phyloP scores from a whole-genome alignment of 2,797 vertebrate genomes.

The Kryptolebias ocellatus region DNA sequence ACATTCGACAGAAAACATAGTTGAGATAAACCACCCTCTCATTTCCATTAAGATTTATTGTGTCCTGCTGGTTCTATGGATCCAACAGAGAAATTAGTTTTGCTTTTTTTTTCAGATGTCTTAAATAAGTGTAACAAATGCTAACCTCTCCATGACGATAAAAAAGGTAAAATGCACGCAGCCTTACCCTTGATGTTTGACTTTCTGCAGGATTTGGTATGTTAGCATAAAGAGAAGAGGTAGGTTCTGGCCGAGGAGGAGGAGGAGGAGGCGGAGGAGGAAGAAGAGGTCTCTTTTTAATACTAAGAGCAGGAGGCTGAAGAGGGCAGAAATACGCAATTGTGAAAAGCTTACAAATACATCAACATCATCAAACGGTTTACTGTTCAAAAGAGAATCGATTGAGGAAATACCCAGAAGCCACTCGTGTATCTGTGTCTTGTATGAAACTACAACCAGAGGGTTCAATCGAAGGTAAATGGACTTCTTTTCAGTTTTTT shows the following conservation, averaged over 20 bases:
- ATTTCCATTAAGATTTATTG: too few species aligned
- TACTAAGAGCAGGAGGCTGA: conserved; percentile 17
- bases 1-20: too few species aligned
- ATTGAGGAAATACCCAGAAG: background rate
- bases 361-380: too few species aligned
- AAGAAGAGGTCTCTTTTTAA: background rate
- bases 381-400: too few species aligned
- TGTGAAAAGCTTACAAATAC: too few species aligned
- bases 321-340: background rate
- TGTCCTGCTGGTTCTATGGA: too few species aligned
- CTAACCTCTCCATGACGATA: background rate
- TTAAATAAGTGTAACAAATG: too few species aligned
- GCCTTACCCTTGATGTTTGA: conserved; percentile 12
- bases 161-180: background rate
- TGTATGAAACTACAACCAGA: too few species aligned
- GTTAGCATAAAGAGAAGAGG: background rate
- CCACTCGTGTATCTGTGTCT: background rate
- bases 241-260: conserved; percentile 5
- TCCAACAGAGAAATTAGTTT: background rate
- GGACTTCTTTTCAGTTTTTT: too few species aligned
- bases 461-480: too few species aligned
- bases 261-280: background rate
- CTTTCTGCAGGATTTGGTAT: fast-evolving
- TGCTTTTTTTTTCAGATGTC: background rate
- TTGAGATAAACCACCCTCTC: too few species aligned